Conservation (phyloP, 2,888 invertebrate genomes). For the Habroteleia sp. region DNA sequence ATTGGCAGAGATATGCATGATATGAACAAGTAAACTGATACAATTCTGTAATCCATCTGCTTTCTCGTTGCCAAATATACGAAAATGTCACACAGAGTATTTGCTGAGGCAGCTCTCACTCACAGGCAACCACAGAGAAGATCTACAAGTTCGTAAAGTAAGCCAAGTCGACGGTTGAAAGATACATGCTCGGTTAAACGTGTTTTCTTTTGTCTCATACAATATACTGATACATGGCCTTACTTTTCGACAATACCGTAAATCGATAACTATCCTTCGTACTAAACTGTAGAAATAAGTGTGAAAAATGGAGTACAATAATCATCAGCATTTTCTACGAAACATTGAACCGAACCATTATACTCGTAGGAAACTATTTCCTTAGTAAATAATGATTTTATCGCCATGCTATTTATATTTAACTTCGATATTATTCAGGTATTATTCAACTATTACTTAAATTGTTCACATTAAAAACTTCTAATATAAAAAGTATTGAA, state of each 20-base stretch:
- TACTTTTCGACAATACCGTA: conserved; percentile 22
- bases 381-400: no score
- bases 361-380: no score
- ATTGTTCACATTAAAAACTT: no score
- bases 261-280: conserved; percentile 33
- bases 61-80: conserved; percentile 60
- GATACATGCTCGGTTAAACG: conserved; percentile 45
- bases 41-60: conserved; percentile 57
- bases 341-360: no score
- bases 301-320: no score
- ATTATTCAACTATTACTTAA: no score
- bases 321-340: no score
- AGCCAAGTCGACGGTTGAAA: conserved; percentile 35
- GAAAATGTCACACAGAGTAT: conserved; percentile 56
- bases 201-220: conserved; percentile 47
- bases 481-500: no score
- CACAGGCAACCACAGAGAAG: conserved; percentile 40
- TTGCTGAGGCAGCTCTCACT: conserved; percentile 61
- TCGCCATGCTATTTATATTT: no score
- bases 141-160: conserved; percentile 48
- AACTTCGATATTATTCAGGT: no score
- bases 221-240: conserved; percentile 23
- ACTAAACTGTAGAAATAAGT: no score
- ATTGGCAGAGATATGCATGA: conserved; percentile 53
- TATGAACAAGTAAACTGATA: conserved; percentile 46